Evolutionary conservation across 2,797 vertebrate species (phyloP), one percentile per base, ranked within the genome.

Genomic region (Danio albolineatus): DNA sequence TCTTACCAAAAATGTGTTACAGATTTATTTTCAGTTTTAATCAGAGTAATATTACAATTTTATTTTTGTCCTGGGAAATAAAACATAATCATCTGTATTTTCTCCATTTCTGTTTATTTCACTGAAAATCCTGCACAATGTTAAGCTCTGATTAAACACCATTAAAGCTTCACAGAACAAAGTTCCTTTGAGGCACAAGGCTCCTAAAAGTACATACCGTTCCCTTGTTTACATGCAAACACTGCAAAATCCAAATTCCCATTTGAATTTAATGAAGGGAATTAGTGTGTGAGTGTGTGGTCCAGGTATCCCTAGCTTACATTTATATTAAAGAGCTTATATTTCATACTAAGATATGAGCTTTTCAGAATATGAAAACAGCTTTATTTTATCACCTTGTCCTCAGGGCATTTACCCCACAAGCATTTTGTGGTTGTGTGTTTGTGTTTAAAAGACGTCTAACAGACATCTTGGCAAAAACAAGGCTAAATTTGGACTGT

Each of bases 121-220:
- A 62, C 10, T 1, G n/a, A 8, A 44, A 2, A 56, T 59, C 57
- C 36, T 21, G 41, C 28, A 65, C 38, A 57, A 21, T 1, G 9
- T 65, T 69, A 59, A 69, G 4, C 41, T 59, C 21, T 14, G 53
- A 78, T 69, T 69, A 78, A 78, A 59, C 57, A 17, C 21, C 28
- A 38, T 53, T 48, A 69, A 17, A 21, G 28, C 12, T 59, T 67
- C 2, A 67, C 1, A 12, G 12, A 59, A n/a, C 74, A 76, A 76
- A 44, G 51, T 65, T 56, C 51, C 44, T 46, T 64, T 41, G 48
- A 64, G 48, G 48, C 46, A 65, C 51, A 56, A 9, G 2, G 21
- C 41, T 46, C 43, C 38, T 64, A 8, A 46, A 56, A 57, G 39
- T 19, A 66, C 53, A 66, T 9, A 19, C 7, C 48, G 41, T 38